Base-by-base conservation (phyloP, 2,888 invertebrate species). In the Calephelis perditalis region DNA sequence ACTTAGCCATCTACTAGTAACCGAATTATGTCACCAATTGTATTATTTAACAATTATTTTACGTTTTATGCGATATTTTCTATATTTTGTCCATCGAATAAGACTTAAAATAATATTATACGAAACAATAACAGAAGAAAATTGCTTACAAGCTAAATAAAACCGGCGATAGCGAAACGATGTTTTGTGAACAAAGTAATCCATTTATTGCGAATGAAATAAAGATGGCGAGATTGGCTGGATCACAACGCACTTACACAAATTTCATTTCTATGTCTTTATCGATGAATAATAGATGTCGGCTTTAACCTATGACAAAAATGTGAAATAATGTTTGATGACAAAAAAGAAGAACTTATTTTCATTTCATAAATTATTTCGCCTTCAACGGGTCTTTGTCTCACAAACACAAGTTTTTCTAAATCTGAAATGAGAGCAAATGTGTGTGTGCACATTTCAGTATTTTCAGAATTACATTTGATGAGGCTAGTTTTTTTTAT, bases 201-300 rank as follows among this genome's bases (percentile, higher is more conserved):
- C 84, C 84, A 84, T 84, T 87, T 88, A 88, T 83, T 77, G 79
- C 69, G 78, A 82, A 85, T 84, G 81, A 86, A 88, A 88, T 86
- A 87, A 87, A 84, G 81, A 86, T 85, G 79, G 77, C 75, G 77
- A 84, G 82, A 86, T 86, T 84, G 86, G 79, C 77, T 81, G 82
- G 84, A 86, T 86, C 86, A 85, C 85, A 86, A 84, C 84, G 79
- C 85, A 86, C 86, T 87, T 86, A 86, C 82, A 87, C 86, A 87
- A 87, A 86, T 87, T 86, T 86, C 81, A 78, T 84, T 84, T 78
- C 78, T 82, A 78, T 86, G 86, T 87, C 87, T 87, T 85, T 82
- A 74, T 68, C 73, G 76, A 84, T 89, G 86, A 88, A 89, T 89
- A 86, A 87, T 87, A 86, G 79, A 89, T 87, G 79, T 70, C 70